These are phyloP conservation scores for Carettochelys insculpta DNA, from an alignment of 2,113 vertebrate genomes.

Conservation along the genomic window DNA sequence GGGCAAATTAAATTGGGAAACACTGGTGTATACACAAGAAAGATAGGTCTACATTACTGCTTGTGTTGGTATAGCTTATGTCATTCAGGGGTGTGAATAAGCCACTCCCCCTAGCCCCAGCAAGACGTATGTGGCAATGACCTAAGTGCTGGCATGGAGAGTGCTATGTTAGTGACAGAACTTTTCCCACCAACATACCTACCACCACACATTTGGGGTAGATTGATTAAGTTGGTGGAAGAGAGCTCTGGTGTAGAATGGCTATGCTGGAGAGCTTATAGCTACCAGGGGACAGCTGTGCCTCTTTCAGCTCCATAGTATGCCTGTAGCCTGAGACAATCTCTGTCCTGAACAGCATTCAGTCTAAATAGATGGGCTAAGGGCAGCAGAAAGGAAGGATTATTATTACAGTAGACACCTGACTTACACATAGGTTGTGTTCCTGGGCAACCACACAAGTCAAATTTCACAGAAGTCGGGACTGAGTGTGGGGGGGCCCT, in stretches of 20 bases:
- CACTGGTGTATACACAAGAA: background rate
- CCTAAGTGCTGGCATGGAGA: background rate
- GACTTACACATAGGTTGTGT: too few relatives aligned
- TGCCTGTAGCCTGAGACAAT: background rate
- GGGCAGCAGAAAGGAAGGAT: background rate
- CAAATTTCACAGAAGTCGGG: too few relatives aligned
- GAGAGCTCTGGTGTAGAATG: background rate
- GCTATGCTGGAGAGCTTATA: background rate
- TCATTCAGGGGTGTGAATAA: background rate
- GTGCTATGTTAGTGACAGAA: background rate
- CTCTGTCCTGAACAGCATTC: background rate
- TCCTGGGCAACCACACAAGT: too few relatives aligned
- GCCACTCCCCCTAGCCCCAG: background rate
- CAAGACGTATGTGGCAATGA: background rate
- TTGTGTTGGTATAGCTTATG: background rate
- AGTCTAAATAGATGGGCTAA: conserved; percentile 20
- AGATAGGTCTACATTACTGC: background rate
- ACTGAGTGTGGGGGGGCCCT: too few relatives aligned
- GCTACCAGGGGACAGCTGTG: background rate
- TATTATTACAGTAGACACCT: too few relatives aligned
- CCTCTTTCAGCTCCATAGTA: background rate
- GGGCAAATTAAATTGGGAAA: too few relatives aligned
- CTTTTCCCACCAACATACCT: background rate
- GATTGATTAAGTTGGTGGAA: background rate
- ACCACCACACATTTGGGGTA: background rate